These are phyloP conservation scores for Paedocypris sp. DNA, from an alignment of 2,113 vertebrate genomes.

Conservation along the genomic window DNA sequence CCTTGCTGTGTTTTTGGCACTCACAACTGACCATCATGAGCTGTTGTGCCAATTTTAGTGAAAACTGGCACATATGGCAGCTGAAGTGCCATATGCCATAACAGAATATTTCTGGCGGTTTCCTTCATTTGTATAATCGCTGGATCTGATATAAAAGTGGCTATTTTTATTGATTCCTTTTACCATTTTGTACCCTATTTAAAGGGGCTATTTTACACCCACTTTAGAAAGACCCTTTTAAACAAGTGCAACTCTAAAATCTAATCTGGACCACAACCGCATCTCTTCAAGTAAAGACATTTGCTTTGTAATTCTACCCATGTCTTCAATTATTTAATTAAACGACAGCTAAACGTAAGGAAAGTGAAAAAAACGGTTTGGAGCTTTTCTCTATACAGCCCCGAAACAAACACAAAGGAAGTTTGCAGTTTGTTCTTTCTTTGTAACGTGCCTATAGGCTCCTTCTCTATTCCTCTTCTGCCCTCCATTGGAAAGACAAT, in stretches of 20 bases:
- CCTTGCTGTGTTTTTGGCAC: conserved; percentile 96
- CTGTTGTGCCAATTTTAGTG: conserved; percentile 94
- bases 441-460: neutral
- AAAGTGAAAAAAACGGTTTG: neutral
- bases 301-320: neutral
- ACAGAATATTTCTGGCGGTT: conserved; percentile 88
- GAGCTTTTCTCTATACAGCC: neutral
- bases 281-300: conserved; percentile 23
- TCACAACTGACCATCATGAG: conserved; percentile 88
- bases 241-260: conserved; percentile 36
- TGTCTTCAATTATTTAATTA: neutral
- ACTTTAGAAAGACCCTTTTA: conserved; percentile 44
- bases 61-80: conserved; percentile 99
- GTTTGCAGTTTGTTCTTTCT: conserved; percentile 2
- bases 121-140: conserved; percentile 80
- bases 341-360: too few species aligned
- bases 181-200: conserved; percentile 27
- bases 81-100: conserved; percentile 98
- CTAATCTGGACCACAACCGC: conserved; percentile 45
- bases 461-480: conserved; percentile 66
- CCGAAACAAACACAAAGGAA: conserved; percentile 4
- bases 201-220: too few species aligned
- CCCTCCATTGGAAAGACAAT: conserved; percentile 59
- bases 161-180: conserved; percentile 69
- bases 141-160: conserved; percentile 66